Percentiles rank a stretch among this genome's conserved stretches.
phyloP scores from a whole-genome alignment of 2,888 invertebrate species.

The Drosophila robusta region DNA sequence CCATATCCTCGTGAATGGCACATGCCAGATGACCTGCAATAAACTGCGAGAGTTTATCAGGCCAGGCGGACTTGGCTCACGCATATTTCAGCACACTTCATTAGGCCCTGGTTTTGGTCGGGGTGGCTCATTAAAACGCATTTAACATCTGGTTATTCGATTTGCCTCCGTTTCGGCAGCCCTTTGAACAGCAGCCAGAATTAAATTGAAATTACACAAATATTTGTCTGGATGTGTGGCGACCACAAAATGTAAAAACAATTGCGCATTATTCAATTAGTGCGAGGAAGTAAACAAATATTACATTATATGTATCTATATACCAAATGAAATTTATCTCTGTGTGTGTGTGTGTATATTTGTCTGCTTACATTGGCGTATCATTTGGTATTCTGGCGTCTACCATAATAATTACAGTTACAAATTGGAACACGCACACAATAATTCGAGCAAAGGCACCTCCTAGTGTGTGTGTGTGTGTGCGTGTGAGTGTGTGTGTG shows the following conservation, averaged over 20 bases:
- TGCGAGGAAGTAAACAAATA: conserved; percentile 40
- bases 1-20: conserved; percentile 30
- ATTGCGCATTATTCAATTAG: conserved; percentile 71
- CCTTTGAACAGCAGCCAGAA: conserved; percentile 11
- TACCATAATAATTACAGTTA: conserved; percentile 54
- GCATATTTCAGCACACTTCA: conserved; percentile 66
- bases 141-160: conserved; percentile 37
- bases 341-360: background rate
- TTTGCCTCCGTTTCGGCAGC: background rate
- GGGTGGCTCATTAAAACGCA: conserved; percentile 51
- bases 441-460: conserved; percentile 7
- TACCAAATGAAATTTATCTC: background rate
- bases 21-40: conserved; percentile 63
- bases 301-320: conserved; percentile 7
- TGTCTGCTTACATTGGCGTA: conserved; percentile 23
- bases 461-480: conserved; percentile 4
- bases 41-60: conserved; percentile 68
- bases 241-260: conserved; percentile 68
- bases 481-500: background rate
- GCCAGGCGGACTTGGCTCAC: conserved; percentile 11
- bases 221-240: conserved; percentile 31
- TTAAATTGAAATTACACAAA: conserved; percentile 49
- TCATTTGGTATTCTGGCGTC: conserved; percentile 31
- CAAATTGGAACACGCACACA: conserved; percentile 34
- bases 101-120: conserved; percentile 34